Percentiles rank a stretch among this genome's conserved stretches.
These are phyloP conservation scores for Archocentrus centrarchus DNA, from an alignment of 2,113 vertebrate genomes.

Conservation along the genomic window DNA sequence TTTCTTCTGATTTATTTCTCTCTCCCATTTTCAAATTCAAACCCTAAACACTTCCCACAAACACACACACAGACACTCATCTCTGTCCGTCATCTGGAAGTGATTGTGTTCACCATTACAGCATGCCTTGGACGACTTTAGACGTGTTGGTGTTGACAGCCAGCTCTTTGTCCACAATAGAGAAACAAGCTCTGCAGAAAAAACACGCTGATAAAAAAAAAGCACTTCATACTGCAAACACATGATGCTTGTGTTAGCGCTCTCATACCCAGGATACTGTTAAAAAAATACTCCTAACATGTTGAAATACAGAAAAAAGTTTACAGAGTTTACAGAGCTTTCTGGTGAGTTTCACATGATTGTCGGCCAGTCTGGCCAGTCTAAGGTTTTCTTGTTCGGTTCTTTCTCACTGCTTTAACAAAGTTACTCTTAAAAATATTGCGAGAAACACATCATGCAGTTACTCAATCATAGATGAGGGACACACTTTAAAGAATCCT, in stretches of 20 bases:
- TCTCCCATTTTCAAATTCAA: not conserved
- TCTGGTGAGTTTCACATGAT: not conserved
- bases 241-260: not conserved
- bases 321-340: not conserved
- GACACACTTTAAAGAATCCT: not conserved
- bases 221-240: not conserved
- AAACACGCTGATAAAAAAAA: constrained; percentile 15
- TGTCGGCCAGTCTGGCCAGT: not conserved
- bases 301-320: not conserved
- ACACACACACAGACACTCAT: not conserved
- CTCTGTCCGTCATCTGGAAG: no score
- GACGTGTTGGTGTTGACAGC: constrained; percentile 64
- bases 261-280: not conserved
- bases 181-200: constrained; percentile 22
- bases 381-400: not conserved
- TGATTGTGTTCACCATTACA: constrained; percentile 62
- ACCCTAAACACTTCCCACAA: not conserved
- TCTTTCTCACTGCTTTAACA: not conserved
- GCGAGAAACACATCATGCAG: not conserved
- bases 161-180: constrained; percentile 52
- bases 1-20: not conserved
- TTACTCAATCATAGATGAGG: not conserved
- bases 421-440: not conserved
- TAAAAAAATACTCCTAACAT: not conserved
- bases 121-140: constrained; percentile 30